These are phyloP conservation scores for Armadillidium nasatum DNA, from an alignment of 1,140 invertebrate species.

Conservation along the genomic window DNA sequence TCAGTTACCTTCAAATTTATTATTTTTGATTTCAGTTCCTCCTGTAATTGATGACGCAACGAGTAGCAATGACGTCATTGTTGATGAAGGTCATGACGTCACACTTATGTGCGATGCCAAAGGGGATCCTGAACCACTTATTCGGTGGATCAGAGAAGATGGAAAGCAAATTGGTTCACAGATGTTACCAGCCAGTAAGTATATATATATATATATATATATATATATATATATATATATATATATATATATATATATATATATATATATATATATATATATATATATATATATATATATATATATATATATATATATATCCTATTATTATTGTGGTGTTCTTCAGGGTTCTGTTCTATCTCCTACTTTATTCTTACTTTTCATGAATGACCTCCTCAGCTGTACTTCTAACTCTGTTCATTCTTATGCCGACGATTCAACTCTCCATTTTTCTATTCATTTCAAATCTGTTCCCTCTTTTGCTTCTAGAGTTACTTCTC, in stretches of 20 bases:
- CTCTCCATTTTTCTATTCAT: too few relatives aligned
- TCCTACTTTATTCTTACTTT: too few relatives aligned
- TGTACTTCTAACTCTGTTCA: too few relatives aligned
- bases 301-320: too few relatives aligned
- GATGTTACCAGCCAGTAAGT: not conserved
- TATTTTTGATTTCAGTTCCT: conserved; percentile 19
- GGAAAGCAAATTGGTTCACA: conserved; percentile 60
- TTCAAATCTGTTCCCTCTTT: too few relatives aligned
- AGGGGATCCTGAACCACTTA: conserved; percentile 72
- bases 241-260: not conserved
- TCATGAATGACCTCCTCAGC: too few relatives aligned
- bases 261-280: not conserved
- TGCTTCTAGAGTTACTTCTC: too few relatives aligned
- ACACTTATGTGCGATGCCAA: conserved; percentile 78
- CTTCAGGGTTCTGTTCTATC: too few relatives aligned
- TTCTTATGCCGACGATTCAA: too few relatives aligned
- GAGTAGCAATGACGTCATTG: conserved; percentile 36
- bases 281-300: too few relatives aligned
- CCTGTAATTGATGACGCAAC: conserved; percentile 31
- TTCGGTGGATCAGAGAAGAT: conserved; percentile 81
- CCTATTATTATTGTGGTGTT: too few relatives aligned
- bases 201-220: not conserved
- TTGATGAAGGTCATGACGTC: conserved; percentile 62
- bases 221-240: conserved; percentile 6
- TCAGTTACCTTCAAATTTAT: not conserved